Conservation (phyloP, 1,140 invertebrate genomes). For the Phenacoccus solenopsis region DNA sequence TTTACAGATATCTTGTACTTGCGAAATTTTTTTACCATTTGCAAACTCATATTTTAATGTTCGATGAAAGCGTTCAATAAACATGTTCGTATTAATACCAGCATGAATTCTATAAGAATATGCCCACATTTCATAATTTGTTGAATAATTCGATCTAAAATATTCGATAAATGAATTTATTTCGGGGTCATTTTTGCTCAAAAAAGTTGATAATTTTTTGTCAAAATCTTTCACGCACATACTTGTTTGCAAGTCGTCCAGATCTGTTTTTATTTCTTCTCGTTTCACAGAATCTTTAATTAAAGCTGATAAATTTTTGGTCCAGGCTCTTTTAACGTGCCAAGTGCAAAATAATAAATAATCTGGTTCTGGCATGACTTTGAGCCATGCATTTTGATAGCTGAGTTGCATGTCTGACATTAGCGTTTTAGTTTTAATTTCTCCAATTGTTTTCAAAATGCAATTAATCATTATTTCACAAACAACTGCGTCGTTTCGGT, state of each 20-base stretch:
- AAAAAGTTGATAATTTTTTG: not conserved
- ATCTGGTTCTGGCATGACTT: not conserved
- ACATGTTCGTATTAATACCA: slow-evolving; percentile 21
- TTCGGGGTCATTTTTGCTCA: not conserved
- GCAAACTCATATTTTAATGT: slow-evolving; percentile 19
- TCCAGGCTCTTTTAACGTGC: not conserved
- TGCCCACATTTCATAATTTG: slow-evolving; percentile 17
- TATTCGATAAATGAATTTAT: not conserved
- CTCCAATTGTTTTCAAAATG: not conserved
- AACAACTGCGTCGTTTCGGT: slow-evolving; percentile 8
- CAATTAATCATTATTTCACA: not conserved
- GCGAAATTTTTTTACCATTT: slow-evolving; percentile 11
- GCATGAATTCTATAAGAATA: slow-evolving; percentile 11
- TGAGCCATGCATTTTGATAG: not conserved
- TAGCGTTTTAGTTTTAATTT: not conserved
- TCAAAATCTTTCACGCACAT: not conserved
- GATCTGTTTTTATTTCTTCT: not conserved
- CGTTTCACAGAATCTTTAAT: not conserved
- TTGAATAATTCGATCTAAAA: not conserved
- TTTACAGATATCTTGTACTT: slow-evolving; percentile 2
- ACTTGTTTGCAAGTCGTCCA: not conserved
- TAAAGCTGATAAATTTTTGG: not conserved
- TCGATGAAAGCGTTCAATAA: slow-evolving; percentile 19
- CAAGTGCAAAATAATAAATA: not conserved
- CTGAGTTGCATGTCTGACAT: slow-evolving; percentile 2